Evolutionary conservation across 2,888 invertebrate species (phyloP).

Genomic region (Isotomurus palustris): DNA sequence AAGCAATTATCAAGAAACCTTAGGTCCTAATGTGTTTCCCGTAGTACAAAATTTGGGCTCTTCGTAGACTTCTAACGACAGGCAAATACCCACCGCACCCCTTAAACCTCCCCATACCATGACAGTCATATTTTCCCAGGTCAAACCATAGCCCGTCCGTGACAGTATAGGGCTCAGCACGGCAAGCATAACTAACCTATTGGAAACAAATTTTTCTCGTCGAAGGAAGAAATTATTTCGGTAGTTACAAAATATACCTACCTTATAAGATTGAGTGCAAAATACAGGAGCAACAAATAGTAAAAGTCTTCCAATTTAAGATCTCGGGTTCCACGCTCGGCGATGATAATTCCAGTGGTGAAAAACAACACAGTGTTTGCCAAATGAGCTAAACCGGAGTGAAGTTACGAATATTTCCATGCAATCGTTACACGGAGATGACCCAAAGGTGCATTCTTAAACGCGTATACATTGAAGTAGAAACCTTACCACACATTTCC

Average conservation of each 20-base stretch:
- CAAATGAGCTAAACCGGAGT: slow-evolving; percentile 46
- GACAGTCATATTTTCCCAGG: slow-evolving; percentile 58
- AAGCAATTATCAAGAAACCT: slow-evolving; percentile 32
- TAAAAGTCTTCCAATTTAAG: slow-evolving; percentile 55
- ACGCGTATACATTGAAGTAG: no score
- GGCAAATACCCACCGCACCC: slow-evolving; percentile 59
- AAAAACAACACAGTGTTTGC: slow-evolving; percentile 60
- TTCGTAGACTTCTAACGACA: slow-evolving; percentile 58
- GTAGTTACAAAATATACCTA: slow-evolving; percentile 31
- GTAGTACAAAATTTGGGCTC: slow-evolving; percentile 49
- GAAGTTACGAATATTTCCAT: background rate
- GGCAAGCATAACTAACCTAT: slow-evolving; percentile 53
- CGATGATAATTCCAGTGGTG: slow-evolving; percentile 59
- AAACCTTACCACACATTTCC: no score
- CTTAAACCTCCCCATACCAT: slow-evolving; percentile 60
- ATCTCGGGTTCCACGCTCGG: slow-evolving; percentile 54
- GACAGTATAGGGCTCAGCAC: slow-evolving; percentile 56
- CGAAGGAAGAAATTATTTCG: background rate
- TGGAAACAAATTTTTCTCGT: background rate
- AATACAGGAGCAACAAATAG: slow-evolving; percentile 54
- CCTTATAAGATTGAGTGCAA: slow-evolving; percentile 50
- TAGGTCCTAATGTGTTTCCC: slow-evolving; percentile 35
- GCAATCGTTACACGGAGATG: no score
- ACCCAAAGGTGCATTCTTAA: no score
- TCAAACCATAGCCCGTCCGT: slow-evolving; percentile 58